Evolutionary conservation across 2,888 invertebrate genomes (phyloP).

Genomic region (Geotrupes spiniger): DNA sequence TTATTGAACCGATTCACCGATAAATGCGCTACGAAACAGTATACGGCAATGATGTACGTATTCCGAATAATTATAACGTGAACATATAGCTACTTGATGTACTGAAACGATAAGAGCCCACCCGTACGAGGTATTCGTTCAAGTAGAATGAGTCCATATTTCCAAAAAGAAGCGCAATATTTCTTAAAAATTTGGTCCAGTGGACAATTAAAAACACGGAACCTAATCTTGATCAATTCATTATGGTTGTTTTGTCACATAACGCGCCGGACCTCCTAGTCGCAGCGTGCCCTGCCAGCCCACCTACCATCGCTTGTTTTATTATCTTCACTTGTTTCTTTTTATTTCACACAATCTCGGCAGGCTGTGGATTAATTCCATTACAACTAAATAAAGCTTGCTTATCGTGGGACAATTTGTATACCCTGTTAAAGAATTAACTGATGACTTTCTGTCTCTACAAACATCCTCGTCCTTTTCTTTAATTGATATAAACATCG

Average conservation of each 20-base stretch:
- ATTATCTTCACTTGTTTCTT: slow-evolving; percentile 43
- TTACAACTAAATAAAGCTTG: slow-evolving; percentile 45
- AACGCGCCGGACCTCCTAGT: slow-evolving; percentile 50
- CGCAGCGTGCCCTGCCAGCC: slow-evolving; percentile 44
- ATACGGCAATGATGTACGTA: too few species aligned
- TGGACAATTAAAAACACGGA: slow-evolving; percentile 49
- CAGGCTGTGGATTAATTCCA: slow-evolving; percentile 43
- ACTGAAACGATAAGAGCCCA: slow-evolving; percentile 22
- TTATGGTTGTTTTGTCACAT: slow-evolving; percentile 50
- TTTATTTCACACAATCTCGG: slow-evolving; percentile 44
- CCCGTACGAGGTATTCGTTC: slow-evolving; percentile 22
- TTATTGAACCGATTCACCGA: too few species aligned
- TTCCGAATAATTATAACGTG: slow-evolving; percentile 14
- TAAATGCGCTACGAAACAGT: too few species aligned
- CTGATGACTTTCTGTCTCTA: slow-evolving; percentile 14
- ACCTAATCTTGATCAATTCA: slow-evolving; percentile 50
- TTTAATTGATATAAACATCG: slow-evolving; percentile 23
- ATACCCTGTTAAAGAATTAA: slow-evolving; percentile 21
- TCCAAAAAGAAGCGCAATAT: slow-evolving; percentile 30
- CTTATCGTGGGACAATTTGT: slow-evolving; percentile 37
- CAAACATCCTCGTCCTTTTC: slow-evolving; percentile 13
- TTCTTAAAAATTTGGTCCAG: slow-evolving; percentile 44
- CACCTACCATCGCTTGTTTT: slow-evolving; percentile 48
- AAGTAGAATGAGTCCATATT: slow-evolving; percentile 27
- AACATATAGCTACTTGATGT: slow-evolving; percentile 23